Conservation (phyloP, 2,797 vertebrate genomes). For the Anolis apletophallus region DNA sequence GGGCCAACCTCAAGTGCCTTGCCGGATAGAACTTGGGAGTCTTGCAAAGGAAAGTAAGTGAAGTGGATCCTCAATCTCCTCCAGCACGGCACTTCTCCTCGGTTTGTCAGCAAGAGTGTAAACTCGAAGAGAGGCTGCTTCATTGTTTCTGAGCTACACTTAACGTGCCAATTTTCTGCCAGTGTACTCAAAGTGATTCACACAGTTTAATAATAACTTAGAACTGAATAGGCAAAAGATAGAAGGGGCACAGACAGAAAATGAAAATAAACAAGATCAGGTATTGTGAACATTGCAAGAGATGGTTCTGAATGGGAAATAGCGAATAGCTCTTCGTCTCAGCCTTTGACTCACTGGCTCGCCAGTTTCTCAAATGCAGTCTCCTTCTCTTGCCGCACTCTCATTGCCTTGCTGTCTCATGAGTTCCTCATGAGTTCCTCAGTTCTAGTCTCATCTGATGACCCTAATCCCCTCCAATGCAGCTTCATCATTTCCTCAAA, state of each 20-base stretch:
- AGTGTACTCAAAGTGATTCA: background rate
- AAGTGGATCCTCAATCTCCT: background rate
- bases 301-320: background rate
- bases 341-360: background rate
- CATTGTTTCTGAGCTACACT: background rate
- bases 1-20: background rate
- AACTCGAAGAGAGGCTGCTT: too few species aligned
- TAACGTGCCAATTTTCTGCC: background rate
- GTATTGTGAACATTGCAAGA: background rate
- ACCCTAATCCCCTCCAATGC: too few species aligned
- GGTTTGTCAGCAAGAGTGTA: background rate
- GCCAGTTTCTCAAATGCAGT: background rate
- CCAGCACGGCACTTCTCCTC: background rate
- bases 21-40: background rate
- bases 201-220: background rate
- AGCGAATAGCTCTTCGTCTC: background rate
- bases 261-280: background rate
- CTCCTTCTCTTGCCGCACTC: too few species aligned
- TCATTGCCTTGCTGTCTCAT: too few species aligned
- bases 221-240: background rate
- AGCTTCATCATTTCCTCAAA: too few species aligned
- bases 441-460: too few species aligned
- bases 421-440: too few species aligned
- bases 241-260: background rate
- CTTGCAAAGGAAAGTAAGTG: background rate